Conservation (phyloP, 2,797 vertebrate genomes). For the Hipposideros larvatus region DNA sequence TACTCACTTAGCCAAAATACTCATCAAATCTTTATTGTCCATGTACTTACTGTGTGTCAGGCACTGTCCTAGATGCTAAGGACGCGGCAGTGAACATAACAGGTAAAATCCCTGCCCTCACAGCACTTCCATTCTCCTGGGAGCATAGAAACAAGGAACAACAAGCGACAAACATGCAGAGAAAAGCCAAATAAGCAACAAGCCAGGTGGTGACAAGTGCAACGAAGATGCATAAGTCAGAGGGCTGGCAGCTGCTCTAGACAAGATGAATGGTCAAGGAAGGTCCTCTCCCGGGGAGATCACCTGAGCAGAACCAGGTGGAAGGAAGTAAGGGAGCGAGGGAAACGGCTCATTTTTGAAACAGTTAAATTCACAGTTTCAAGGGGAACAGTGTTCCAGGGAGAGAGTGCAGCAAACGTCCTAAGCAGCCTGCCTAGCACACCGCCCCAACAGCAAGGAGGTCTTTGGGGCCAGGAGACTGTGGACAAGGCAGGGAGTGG, state of each 20-base stretch:
- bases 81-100: no score
- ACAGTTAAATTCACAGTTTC: background rate
- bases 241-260: background rate
- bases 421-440: background rate
- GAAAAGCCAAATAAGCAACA: background rate
- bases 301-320: background rate
- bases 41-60: background rate
- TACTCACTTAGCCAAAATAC: background rate
- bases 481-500: fast-evolving
- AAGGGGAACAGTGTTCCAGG: background rate
- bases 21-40: background rate
- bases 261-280: background rate
- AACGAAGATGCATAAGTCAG: background rate
- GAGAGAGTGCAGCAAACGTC: background rate
- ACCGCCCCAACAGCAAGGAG: background rate
- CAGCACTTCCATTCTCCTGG: background rate
- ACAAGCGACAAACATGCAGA: background rate
- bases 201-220: background rate
- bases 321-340: background rate
- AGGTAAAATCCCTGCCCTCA: background rate
- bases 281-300: background rate
- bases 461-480: fast-evolving
- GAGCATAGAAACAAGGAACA: background rate
- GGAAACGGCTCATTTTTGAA: background rate
- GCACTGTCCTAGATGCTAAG: background rate